Percentiles rank a stretch among this genome's conserved stretches.
Conservation (phyloP, 2,113 vertebrate species). For the Dasypus novemcinctus region DNA sequence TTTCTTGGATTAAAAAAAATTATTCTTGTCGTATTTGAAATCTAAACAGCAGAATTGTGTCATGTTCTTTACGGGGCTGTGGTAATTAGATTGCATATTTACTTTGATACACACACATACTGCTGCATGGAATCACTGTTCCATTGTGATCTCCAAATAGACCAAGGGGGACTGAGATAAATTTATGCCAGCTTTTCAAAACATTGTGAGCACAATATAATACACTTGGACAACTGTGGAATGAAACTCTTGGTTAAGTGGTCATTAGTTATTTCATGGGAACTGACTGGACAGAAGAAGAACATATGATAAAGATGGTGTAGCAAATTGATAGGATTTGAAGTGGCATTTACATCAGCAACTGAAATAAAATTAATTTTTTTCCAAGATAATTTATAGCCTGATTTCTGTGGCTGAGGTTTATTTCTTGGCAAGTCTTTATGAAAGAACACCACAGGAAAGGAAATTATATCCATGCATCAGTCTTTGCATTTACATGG, state of each 20-base stretch:
- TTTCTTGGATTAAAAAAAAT: not conserved
- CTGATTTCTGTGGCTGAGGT: not conserved
- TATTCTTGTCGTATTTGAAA: constrained; percentile 3
- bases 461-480: not conserved
- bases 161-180: not conserved
- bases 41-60: not conserved
- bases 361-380: constrained; percentile 6
- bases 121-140: not conserved
- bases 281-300: not conserved
- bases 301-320: not conserved
- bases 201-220: not conserved
- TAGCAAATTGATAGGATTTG: constrained; percentile 37
- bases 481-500: not conserved
- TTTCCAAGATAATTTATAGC: not conserved
- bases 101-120: not conserved
- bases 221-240: not conserved
- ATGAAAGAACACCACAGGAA: not conserved
- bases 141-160: not conserved
- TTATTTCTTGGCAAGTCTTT: constrained; percentile 47
- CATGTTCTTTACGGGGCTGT: not conserved
- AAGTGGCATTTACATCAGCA: constrained; percentile 40
- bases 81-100: not conserved
- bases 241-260: constrained; percentile 3
- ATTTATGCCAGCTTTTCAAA: constrained; percentile 37
- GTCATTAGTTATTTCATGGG: not conserved